Evolutionary conservation across 2,113 vertebrate species (phyloP), one percentile per base, ranked within the genome.

Genomic region (Perca fluviatilis): DNA sequence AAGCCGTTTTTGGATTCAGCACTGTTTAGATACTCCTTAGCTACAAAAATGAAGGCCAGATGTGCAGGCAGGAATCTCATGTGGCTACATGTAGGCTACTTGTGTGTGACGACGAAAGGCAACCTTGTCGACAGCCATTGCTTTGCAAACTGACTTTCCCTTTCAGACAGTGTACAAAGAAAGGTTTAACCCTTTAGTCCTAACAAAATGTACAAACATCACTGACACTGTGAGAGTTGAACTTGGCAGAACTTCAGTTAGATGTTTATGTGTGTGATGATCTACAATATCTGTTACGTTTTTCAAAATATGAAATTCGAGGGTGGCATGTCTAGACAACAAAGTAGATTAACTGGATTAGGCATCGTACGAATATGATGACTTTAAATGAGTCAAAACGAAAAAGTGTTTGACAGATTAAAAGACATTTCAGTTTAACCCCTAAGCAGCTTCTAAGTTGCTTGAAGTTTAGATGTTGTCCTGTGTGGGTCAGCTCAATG

Each of bases 31-130:
- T 92, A 92, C 89, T 94, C 86, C 91, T 94, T 92, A 93, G 91
- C 91, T 94, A 91, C 77, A 40, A 95, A 93, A 95, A 95, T 93
- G 94, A 93, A 95, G 73, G 84, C 89, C 94, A 93, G 92, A 94
- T 94, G 93, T 91, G 86, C 91, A 89, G 91, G 91, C 88, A 79
- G 77, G 84, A 86, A 76, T 57, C 88, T 95, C 94, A 57, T 95
- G 95, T 94, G 93, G 93, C 92, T 93, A 95, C 95, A 95, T 92
- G 95, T 77, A 94, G 79, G 74, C 85, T 80, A 79, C 87, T 89
- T 92, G 90, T 93, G 82, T 89, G 88, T 74, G 82, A 93, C 77
- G 77, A 80, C 58, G 79, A 84, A 86, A 94, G 84, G 86, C 88
- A 90, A 88, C 86, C 84, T 57, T 92, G 90, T 91, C 91, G 91